Base-by-base conservation (phyloP, 2,113 vertebrate genomes). In the Tricholaema leucomelas region DNA sequence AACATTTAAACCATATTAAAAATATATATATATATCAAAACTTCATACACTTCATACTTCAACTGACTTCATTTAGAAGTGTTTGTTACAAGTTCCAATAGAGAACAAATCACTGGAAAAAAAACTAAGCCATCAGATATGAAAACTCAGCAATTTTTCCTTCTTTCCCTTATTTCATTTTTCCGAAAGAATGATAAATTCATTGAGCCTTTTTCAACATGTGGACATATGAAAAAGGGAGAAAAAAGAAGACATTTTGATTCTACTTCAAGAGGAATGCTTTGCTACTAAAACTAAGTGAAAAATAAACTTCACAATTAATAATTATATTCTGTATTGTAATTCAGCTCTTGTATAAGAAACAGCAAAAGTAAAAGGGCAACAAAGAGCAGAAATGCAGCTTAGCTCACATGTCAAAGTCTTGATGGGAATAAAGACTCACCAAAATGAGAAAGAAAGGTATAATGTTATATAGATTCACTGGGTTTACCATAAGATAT, bases 11-110 rank as follows among this genome's bases (percentile, higher is more conserved):
- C 25, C 38, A 35, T 59, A 38, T 69, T 54, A 90, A 92, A 96
- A 96, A 77, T 94, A 27, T 60, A 93, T 94, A 27, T 60, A 93
- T 64, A 81, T 46, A 25, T 75, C 12, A 25, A 87, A 96, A 40
- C 18, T 2, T 10, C 30, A 13, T 56, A 18, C 31, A 87, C 79
- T 86, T 91, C 21, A 40, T 84, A 77, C 5, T 76, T 91, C 56
- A 50, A 46, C 58, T 48, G 44, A 40, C 52, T 67, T 19, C 40
- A 82, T 80, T 55, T 75, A 35, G 63, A 91, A 74, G 11, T 4
- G 3, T 52, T 81, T 67, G 24, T 63, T 74, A 71, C 3, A 85
- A 63, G 31, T 33, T 73, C 13, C 64, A 13, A 12, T 55, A 72
- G 7, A 60, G 23, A 91, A 73, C 8, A 86, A 92, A 73, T n/a